These are phyloP conservation scores for Drosophila littoralis DNA, from an alignment of 1,140 invertebrate species.

Conservation along the genomic window DNA sequence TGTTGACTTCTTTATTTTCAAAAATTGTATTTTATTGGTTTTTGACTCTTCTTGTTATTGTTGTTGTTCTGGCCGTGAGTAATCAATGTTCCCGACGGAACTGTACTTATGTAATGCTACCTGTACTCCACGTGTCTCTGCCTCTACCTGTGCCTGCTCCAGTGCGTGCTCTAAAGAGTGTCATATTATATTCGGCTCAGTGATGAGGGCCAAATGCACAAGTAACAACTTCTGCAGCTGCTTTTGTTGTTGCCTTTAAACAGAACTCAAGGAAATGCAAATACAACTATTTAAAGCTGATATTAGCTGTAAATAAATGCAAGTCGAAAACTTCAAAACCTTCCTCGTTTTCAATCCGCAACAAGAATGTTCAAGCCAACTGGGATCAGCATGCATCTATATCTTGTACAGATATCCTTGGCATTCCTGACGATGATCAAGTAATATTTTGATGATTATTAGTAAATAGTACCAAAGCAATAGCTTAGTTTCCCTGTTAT, in stretches of 20 bases:
- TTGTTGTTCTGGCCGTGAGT: slow-evolving; percentile 7
- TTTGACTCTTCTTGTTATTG: slow-evolving; percentile 58
- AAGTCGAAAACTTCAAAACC: too few species aligned
- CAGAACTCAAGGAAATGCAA: not conserved
- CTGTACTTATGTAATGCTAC: slow-evolving; percentile 49
- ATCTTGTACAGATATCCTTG: too few species aligned
- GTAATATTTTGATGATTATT: too few species aligned
- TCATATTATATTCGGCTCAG: slow-evolving; percentile 1
- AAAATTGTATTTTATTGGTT: slow-evolving; percentile 52
- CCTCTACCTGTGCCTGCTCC: not conserved
- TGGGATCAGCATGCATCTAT: too few species aligned
- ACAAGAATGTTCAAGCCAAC: too few species aligned
- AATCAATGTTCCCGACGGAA: slow-evolving; percentile 42
- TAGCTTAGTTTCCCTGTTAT: not conserved
- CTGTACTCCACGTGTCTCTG: slow-evolving; percentile 17
- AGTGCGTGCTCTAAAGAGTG: slow-evolving; percentile 57
- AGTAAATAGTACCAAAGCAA: too few species aligned
- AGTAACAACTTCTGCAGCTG: too few species aligned
- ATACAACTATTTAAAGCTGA: not conserved
- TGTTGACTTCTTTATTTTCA: slow-evolving; percentile 58
- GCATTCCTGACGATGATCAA: too few species aligned
- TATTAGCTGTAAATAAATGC: too few species aligned
- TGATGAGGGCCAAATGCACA: not conserved
- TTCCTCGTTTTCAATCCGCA: too few species aligned
- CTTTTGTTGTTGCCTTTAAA: not conserved